Evolutionary conservation across 2,113 vertebrate genomes (phyloP).

Genomic region (Pollachius pollachius): DNA sequence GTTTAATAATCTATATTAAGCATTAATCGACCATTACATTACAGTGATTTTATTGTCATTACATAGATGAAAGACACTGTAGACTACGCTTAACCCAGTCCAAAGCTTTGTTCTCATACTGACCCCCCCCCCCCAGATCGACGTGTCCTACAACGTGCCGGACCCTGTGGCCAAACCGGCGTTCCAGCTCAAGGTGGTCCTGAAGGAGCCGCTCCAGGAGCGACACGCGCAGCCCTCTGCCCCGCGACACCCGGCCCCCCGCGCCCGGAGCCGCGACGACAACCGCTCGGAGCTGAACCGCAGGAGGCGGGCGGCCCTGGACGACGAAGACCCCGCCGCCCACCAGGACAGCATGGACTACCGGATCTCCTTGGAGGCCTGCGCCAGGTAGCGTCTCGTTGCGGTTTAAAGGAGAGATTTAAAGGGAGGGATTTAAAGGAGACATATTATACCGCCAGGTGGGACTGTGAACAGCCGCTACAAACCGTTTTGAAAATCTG

Average conservation of each 20-base stretch:
- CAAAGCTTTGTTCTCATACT: no score
- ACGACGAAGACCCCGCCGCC: conserved; percentile 86
- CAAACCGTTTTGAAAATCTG: no score
- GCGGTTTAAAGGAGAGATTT: no score
- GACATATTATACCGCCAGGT: no score
- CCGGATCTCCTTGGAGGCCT: conserved; percentile 84
- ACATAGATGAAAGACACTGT: no score
- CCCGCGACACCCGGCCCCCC: conserved; percentile 35
- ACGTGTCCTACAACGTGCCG: conserved; percentile 88
- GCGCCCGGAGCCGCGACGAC: conserved; percentile 59
- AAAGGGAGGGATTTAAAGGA: no score
- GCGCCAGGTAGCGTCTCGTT: conserved; percentile 75
- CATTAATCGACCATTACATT: no score
- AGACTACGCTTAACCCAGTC: no score
- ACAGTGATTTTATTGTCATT: no score
- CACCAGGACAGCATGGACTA: conserved; percentile 86
- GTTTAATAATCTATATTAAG: no score
- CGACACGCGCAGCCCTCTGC: conserved; percentile 45
- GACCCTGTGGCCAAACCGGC: conserved; percentile 87
- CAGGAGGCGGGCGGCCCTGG: conserved; percentile 67
- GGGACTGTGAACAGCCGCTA: no score
- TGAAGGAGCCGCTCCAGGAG: conserved; percentile 81
- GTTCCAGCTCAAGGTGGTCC: conserved; percentile 85
- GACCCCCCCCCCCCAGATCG: conserved; percentile 82
- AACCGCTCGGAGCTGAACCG: conserved; percentile 68